Evolutionary conservation across 2,888 invertebrate species (phyloP), one percentile per base, ranked within the genome.

Genomic region (Oscheius myriophilus): DNA sequence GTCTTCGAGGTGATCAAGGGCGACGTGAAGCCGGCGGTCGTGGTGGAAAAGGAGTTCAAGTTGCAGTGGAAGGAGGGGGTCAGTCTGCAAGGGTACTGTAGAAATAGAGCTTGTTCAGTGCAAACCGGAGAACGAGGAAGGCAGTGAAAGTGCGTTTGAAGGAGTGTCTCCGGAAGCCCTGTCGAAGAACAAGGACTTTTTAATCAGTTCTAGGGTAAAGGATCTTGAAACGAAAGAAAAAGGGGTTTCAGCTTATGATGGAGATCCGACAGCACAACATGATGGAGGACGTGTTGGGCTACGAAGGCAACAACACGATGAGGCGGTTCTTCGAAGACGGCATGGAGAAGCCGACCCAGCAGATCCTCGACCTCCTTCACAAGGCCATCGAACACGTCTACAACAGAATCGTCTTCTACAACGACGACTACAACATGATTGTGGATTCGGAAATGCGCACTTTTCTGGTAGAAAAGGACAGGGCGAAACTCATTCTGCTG

Each of bases 1-100:
- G 49, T 49, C 49, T 49, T 49, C 21, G 49, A 49, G 49, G 21
- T 18, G 49, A 49, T 49, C 3, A 49, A n/a, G n/a, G 49, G 18
- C n/a, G 21, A 49, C 11, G 21, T n/a, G 18, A 49, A 49, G 49
- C 49, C 49, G 49, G 49, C 49, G 21, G 49, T 49, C 6, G 49
- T 49, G 3, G 3, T 18, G n/a, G 49, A 49, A 11, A 49, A 49
- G 21, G 18, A 49, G 49, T 49, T 21, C n/a, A 49, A 49, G 21
- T 21, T 49, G 21, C n/a, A 49, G 49, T 49, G 49, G 49, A 49
- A 49, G 49, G 49, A 18, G 33, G 33, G 33, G 33, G 33, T 33
- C 3, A 6, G 33, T 9, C 3, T 33, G 33, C 4, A 33, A 9
- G 33, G 33, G 33, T 33, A 33, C 33, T 33, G 33, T 33, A 33